Evolutionary conservation across 2,888 invertebrate species (phyloP).

Genomic region (Asteroscopus sphinx): DNA sequence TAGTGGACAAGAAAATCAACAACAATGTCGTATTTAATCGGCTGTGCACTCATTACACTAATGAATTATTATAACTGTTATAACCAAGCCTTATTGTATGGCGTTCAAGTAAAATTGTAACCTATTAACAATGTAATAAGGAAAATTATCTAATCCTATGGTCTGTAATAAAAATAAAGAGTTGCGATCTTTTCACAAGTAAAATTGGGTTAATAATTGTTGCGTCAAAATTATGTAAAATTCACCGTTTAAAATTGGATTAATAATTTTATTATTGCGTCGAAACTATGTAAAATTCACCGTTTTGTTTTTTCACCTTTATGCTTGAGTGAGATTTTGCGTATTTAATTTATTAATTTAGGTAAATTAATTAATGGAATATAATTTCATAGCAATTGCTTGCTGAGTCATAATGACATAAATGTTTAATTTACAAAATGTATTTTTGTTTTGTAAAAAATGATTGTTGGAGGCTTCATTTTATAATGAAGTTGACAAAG

Average conservation of each 20-base stretch:
- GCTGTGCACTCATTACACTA: background rate
- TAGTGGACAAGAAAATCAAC: too few species aligned
- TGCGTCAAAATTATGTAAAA: too few species aligned
- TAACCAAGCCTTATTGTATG: background rate
- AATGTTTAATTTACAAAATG: background rate
- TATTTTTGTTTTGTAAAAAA: background rate
- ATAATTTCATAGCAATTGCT: background rate
- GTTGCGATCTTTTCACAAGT: too few species aligned
- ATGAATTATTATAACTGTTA: background rate
- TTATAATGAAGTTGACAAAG: background rate
- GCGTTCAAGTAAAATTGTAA: background rate
- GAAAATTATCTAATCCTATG: too few species aligned
- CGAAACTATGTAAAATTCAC: too few species aligned
- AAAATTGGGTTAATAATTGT: too few species aligned
- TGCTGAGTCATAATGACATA: background rate
- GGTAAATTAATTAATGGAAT: background rate
- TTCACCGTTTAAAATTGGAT: too few species aligned
- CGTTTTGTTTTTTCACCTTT: background rate
- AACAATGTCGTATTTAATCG: background rate
- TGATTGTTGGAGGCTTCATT: background rate
- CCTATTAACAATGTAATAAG: too few species aligned
- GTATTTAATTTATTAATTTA: conserved; percentile 8
- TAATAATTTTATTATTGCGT: too few species aligned
- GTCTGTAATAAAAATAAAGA: too few species aligned
- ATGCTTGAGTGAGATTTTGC: conserved; percentile 8